A percentile compares a stretch with the other conserved stretches of the same genome.
phyloP scores from a whole-genome alignment of 1,140 invertebrate species.

The Formica selysi region DNA sequence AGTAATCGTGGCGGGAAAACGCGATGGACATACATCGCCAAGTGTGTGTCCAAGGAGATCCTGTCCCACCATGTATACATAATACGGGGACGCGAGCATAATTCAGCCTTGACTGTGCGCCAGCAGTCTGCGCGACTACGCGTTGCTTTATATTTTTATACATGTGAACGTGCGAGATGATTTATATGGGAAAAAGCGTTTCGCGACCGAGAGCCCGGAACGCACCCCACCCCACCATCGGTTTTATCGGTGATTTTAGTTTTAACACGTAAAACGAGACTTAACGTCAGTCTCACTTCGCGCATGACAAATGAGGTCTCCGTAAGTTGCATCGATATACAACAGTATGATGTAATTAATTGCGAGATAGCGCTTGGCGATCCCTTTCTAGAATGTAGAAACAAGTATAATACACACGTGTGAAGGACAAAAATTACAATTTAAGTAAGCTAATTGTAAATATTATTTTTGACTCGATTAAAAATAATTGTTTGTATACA shows the following conservation, averaged over 20 bases:
- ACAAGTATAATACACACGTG: no score
- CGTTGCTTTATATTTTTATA: not conserved
- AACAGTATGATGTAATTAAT: not conserved
- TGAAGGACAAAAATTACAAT: no score
- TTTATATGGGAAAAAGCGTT: constrained; percentile 48
- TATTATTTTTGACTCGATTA: no score
- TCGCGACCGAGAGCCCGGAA: constrained; percentile 19
- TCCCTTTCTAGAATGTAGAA: not conserved
- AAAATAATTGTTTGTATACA: not conserved
- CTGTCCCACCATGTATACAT: constrained; percentile 53
- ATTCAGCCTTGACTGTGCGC: constrained; percentile 69
- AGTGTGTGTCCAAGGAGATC: constrained; percentile 70
- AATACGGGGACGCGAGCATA: constrained; percentile 57
- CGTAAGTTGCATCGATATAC: not conserved
- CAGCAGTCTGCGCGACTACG: constrained; percentile 6
- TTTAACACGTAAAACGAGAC: not conserved
- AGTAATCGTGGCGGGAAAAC: constrained; percentile 63
- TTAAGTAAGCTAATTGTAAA: no score
- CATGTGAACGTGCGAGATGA: not conserved
- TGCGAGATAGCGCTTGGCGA: not conserved
- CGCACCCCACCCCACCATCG: not conserved
- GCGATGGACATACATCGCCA: constrained; percentile 51
- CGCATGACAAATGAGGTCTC: not conserved
- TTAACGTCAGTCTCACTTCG: not conserved
- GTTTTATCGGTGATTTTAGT: not conserved